These are phyloP conservation scores for Neosalanx taihuensis DNA, from an alignment of 2,797 vertebrate species.

Conservation along the genomic window DNA sequence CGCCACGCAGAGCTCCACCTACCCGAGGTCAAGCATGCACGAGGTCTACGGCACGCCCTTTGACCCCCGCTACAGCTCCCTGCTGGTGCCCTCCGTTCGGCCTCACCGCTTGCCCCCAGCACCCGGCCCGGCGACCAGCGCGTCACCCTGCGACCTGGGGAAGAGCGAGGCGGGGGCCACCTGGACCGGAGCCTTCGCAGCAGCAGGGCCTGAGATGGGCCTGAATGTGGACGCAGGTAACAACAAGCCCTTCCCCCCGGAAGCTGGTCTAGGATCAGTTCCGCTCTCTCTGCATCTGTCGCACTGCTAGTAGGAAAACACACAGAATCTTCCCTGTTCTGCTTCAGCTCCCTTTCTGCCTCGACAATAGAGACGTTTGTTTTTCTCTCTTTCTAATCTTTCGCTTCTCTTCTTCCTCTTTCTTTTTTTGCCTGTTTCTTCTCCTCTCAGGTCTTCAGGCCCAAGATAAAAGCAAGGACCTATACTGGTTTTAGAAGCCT, in stretches of 20 bases:
- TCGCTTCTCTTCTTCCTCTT: slow-evolving; percentile 53
- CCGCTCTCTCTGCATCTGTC: too few relatives aligned
- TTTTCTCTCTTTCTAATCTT: slow-evolving; percentile 47
- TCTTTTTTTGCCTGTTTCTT: slow-evolving; percentile 66
- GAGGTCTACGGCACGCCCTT: slow-evolving; percentile 92
- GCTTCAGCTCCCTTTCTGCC: not conserved
- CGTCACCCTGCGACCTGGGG: slow-evolving; percentile 86
- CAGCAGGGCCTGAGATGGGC: slow-evolving; percentile 80
- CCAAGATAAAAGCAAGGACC: slow-evolving; percentile 97
- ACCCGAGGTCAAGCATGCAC: slow-evolving; percentile 83
- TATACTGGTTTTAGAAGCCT: slow-evolving; percentile 94
- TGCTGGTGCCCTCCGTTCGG: slow-evolving; percentile 89
- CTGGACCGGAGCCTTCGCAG: slow-evolving; percentile 85
- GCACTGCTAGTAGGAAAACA: not conserved
- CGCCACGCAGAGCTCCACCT: slow-evolving; percentile 79
- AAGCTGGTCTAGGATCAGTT: not conserved
- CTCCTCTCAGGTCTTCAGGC: slow-evolving; percentile 90
- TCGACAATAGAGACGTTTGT: slow-evolving; percentile 14
- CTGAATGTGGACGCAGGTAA: slow-evolving; percentile 94
- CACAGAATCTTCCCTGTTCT: not conserved
- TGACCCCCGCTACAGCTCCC: slow-evolving; percentile 88
- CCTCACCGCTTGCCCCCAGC: slow-evolving; percentile 83
- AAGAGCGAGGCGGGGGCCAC: slow-evolving; percentile 79
- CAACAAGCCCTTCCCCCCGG: not conserved
- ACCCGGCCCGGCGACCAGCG: slow-evolving; percentile 67